Evolutionary conservation across 2,888 invertebrate species (phyloP), one percentile per base, ranked within the genome.

Genomic region (Tryphoninae sp.): DNA sequence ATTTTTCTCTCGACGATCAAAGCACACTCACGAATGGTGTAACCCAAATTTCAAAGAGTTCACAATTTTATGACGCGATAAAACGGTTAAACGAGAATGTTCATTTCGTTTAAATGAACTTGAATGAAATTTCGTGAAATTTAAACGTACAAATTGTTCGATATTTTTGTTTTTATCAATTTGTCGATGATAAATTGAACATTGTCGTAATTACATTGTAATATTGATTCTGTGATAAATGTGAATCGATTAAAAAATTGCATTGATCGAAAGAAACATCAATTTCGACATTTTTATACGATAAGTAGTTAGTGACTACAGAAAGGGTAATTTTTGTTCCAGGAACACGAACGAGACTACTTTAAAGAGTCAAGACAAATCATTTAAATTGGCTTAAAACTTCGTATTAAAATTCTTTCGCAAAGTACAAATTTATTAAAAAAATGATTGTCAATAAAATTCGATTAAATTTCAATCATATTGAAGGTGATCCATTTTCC

Each of bases 1-100:
- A 74, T 72, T 62, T 42, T 64, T 23, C 26, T 33, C 64, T 62
- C 75, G 49, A 58, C 53, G 45, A 45, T 69, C 58, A 75, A 69
- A 13, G n/a, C 74, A n/a, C 23, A n/a, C 68, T 33, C 26, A 16
- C 26, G 59, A 58, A 62, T 64, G 26, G 13, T 16, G 19, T n/a
- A 23, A 75, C 19, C 40, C 8, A 64, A 64, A 64, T 69, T 69
- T 40, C 45, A 42, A 59, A 13, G 53, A 45, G 11, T 45, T 3
- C 45, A 45, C 13, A 9, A 11, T 13, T 45, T 13, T 13, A 45
- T 13, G 33, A 45, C 45, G 45, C 13, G 9, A 45, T 45, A 45
- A 45, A 45, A 13, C 2, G 0, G 13, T 45, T 13, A 45, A 45
- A 45, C 45, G 45, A 45, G 45, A 7, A 45, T 13, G 45, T 13